Evolutionary conservation across 1,140 invertebrate genomes (phyloP), one percentile per base, ranked within the genome.

Genomic region (Bursaphelenchus mucronatus): DNA sequence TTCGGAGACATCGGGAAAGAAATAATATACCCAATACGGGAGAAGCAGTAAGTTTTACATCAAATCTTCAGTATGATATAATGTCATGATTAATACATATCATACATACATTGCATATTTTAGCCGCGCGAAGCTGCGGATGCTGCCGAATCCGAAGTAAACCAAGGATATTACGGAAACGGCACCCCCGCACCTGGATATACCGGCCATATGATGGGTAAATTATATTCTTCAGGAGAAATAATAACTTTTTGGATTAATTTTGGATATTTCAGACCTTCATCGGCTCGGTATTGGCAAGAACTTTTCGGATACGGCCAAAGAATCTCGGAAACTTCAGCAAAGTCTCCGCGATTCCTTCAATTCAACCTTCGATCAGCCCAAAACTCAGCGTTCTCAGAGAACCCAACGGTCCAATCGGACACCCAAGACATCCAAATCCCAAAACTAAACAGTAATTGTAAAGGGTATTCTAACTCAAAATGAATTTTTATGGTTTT

Each of bases 301-400:
- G 8, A 61, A 61, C 19, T 63, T 63, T 9, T 64, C 61, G 13
- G 61, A 63, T 43, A 58, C 61, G 11, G 61, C 61, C 13, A 63
- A 63, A 45, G 61, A 63, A 30, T 63, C 61, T 13, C 61, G 61
- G n/a, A 63, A 63, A 65, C 30, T 63, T 11, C 53, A 63, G 30
- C 53, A 63, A 17, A 17, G 13, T 11, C 63, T 64, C 30, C 53
- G 61, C 19, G 61, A 63, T n/a, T 63, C 53, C 11, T 39, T 63
- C 3, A 63, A 63, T 58, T 19, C 19, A 1, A 30, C 55, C 10
- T 59, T 59, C 40, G 40, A 30, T 30, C 30, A 30, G 30, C 30
- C 30, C 30, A 30, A 30, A 30, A 30, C 30, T 30, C 30, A 30
- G 30, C 30, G 30, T 30, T 30, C 30, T n/a, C 54, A 44, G 54